Conservation (phyloP, 53 echinoderm and acorn worm species). For the Luidia sarsii region DNA sequence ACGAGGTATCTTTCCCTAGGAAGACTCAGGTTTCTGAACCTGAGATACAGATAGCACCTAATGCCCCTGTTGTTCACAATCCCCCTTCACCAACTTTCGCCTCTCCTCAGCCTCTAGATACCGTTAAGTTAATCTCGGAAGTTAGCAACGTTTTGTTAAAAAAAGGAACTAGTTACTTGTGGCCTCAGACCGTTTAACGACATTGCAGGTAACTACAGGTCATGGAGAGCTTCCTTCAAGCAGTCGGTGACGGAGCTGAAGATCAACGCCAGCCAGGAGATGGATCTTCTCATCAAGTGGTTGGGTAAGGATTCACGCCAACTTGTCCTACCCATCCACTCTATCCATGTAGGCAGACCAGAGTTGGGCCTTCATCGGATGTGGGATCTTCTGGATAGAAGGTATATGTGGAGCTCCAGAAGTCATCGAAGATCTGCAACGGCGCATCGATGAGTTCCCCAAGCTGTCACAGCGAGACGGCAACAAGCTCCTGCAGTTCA, state of each 20-base stretch:
- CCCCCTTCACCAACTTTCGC: too few species aligned
- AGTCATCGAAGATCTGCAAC: constrained; percentile 41
- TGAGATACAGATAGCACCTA: background rate
- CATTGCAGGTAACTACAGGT: constrained; percentile 38
- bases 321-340: constrained; percentile 1
- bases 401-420: constrained; percentile 58
- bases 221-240: constrained; percentile 57
- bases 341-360: constrained; percentile 10
- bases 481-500: constrained; percentile 38
- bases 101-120: background rate
- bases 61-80: background rate
- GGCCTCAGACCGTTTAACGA: constrained; percentile 49
- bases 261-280: constrained; percentile 26
- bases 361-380: constrained; percentile 13
- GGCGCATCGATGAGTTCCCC: constrained; percentile 48
- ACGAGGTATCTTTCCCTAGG: too few species aligned
- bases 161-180: constrained; percentile 59
- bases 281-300: constrained; percentile 54
- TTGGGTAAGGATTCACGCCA: constrained; percentile 28
- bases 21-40: too few species aligned
- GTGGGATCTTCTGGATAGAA: constrained; percentile 53
- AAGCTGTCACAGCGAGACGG: constrained; percentile 36
- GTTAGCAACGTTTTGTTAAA: constrained; percentile 55
- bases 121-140: background rate
- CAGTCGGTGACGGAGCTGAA: constrained; percentile 18